These are phyloP conservation scores for Phortica magna DNA, from an alignment of 2,888 invertebrate species.

Conservation along the genomic window DNA sequence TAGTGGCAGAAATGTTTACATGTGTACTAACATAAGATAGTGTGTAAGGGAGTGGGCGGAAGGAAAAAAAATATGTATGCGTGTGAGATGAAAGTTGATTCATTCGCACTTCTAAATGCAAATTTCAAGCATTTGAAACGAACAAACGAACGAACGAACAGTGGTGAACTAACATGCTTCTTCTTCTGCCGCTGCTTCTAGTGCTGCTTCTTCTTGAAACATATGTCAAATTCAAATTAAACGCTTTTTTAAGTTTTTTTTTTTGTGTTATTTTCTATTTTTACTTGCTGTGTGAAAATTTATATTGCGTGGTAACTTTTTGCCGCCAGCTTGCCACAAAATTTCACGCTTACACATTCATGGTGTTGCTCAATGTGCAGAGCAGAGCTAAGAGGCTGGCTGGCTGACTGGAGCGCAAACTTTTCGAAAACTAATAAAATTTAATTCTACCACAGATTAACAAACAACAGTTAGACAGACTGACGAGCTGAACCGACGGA, in stretches of 20 bases:
- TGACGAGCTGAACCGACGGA: neutral
- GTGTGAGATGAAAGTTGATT: neutral
- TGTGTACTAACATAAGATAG: neutral
- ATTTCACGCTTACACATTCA: neutral
- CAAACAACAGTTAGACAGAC: constrained; percentile 1
- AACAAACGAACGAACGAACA: neutral
- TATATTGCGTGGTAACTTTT: constrained; percentile 18
- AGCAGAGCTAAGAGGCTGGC: neutral
- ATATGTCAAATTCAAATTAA: constrained; percentile 32
- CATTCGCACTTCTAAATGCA: constrained; percentile 24
- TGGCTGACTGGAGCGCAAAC: constrained; percentile 8
- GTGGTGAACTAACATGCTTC: too few species aligned
- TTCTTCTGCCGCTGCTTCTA: too few species aligned
- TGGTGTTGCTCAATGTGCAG: neutral
- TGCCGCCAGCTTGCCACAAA: neutral
- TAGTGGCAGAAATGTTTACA: neutral
- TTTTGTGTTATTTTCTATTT: neutral
- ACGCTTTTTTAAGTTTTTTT: neutral
- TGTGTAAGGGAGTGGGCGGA: too few species aligned
- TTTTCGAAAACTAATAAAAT: constrained; percentile 26
- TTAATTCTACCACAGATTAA: constrained; percentile 30
- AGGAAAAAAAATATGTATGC: too few species aligned
- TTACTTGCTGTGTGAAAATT: neutral
- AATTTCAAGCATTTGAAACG: constrained; percentile 12
- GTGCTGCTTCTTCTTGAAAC: neutral